Evolutionary conservation across 2,888 invertebrate genomes (phyloP).

Genomic region (Himalopsyche japonica): DNA sequence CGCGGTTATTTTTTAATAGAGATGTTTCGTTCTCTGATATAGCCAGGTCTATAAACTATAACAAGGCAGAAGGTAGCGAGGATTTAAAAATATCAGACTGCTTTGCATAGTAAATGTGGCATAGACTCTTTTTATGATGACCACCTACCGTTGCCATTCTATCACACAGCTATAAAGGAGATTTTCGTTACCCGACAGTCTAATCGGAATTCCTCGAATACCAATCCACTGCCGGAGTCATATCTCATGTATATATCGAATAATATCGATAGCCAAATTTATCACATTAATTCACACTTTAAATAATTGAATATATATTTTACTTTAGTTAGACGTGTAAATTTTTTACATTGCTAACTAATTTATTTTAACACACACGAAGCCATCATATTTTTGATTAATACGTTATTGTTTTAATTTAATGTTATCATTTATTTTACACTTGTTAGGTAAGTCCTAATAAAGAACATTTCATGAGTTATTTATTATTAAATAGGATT

Average conservation of each 20-base stretch:
- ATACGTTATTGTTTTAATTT: too few species aligned
- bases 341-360: background rate
- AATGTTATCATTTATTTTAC: too few species aligned
- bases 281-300: constrained; percentile 1
- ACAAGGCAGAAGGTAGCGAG: background rate
- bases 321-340: background rate
- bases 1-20: background rate
- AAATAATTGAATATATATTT: background rate
- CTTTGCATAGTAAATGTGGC: background rate
- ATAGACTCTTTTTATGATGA: background rate
- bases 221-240: background rate
- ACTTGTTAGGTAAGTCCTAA: too few species aligned
- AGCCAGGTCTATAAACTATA: background rate
- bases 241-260: background rate
- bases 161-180: background rate
- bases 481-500: too few species aligned
- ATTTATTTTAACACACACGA: background rate
- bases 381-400: background rate
- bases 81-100: background rate
- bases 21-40: background rate
- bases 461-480: too few species aligned
- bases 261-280: background rate
- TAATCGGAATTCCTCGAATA: background rate
- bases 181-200: background rate
- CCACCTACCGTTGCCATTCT: background rate